Evolutionary conservation across 1,140 invertebrate species (phyloP), one percentile per base, ranked within the genome.

Genomic region (Pollicipes pollicipes): DNA sequence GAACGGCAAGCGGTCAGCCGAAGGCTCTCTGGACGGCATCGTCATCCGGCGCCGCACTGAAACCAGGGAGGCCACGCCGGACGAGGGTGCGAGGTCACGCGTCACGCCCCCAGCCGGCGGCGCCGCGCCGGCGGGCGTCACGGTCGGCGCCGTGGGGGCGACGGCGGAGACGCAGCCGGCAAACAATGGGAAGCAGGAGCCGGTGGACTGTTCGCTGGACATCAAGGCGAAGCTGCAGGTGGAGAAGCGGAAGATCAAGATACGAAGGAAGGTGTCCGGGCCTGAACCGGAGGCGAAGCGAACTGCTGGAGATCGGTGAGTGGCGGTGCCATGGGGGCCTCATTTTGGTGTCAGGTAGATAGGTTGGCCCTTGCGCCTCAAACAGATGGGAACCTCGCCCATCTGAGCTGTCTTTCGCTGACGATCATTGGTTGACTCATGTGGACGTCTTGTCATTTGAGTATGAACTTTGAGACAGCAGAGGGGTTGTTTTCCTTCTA

Each of bases 221-320:
- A 58, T 58, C 17, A 58, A 58, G 17, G 45, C 45, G 13, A 58
- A 58, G 45, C 17, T 58, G 45, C 13, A 58, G 45, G 10, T 58
- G 45, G 45, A 58, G 45, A 58, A 58, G 45, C 45, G 45, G 45
- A 58, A 58, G 45, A 58, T 58, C 45, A 58, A 58, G 45, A 58
- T 58, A 10, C 45, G 45, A 21, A 10, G 45, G 45, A 58, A 58
- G 45, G 13, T 21, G 45, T 58, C 45, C 2, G 45, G 13, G 45
- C 6, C 21, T 3, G 45, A 58, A 21, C 45, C 45, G 45, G 45
- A 58, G 45, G 2, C 45, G 45, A 58, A 58, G 45, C 45, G 45
- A 3, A 21, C 21, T 10, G 45, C 45, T 3, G 45, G 13, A 21
- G 45, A 58, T 21, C 45, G 13, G 45, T 58, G 45, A 58, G 45